Evolutionary conservation across 2,888 invertebrate species (phyloP).

Genomic region (Ashinkailepas kermadecensis): DNA sequence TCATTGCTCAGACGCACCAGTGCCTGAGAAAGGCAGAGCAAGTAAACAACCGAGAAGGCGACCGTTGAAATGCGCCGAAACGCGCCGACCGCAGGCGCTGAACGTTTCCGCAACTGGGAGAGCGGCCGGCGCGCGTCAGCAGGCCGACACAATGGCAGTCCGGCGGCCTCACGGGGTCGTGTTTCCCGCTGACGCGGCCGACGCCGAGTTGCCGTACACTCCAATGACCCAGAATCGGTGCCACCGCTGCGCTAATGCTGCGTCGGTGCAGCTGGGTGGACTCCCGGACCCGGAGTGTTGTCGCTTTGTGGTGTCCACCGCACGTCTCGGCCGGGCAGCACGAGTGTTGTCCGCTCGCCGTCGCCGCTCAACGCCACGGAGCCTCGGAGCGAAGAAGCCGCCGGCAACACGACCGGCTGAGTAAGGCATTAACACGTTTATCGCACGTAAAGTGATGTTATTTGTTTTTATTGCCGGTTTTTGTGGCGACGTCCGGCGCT

Average conservation of each 20-base stretch:
- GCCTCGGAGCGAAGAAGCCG: not conserved
- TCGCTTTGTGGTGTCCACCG: too few relatives aligned
- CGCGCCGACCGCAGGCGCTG: not conserved
- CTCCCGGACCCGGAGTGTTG: too few relatives aligned
- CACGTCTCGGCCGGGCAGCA: too few relatives aligned
- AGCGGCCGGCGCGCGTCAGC: not conserved
- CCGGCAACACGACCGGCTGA: not conserved
- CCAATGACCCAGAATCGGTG: not conserved
- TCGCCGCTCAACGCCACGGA: not conserved
- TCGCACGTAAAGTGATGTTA: constrained; percentile 17
- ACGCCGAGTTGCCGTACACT: not conserved
- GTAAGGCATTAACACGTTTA: constrained; percentile 11
- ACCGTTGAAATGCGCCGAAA: too few relatives aligned
- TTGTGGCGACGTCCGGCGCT: not conserved
- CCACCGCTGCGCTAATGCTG: too few relatives aligned
- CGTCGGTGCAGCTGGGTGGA: too few relatives aligned
- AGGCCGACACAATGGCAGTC: too few relatives aligned
- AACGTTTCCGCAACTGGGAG: not conserved
- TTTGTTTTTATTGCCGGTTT: constrained; percentile 18
- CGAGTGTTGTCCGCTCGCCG: not conserved
- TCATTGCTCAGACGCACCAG: too few relatives aligned
- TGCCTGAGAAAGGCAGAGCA: too few relatives aligned
- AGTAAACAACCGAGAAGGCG: too few relatives aligned
- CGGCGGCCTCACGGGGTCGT: too few relatives aligned
- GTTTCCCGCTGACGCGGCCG: not conserved